phyloP scores from a whole-genome alignment of 2,113 vertebrate species.

The Apteryx mantelli region DNA sequence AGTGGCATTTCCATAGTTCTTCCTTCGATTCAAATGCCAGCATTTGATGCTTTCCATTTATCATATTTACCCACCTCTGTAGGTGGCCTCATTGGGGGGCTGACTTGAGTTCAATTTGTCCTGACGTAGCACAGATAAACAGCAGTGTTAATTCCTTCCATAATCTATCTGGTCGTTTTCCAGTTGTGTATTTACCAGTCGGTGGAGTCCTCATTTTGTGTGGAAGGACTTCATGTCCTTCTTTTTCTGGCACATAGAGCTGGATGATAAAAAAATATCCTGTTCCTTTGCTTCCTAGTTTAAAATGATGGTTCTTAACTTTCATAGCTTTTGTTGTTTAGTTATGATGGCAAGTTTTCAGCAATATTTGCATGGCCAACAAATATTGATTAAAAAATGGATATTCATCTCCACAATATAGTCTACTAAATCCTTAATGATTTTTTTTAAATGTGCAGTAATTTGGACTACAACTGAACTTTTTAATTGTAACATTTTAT shows the following conservation, averaged over 20 bases:
- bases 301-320: neutral
- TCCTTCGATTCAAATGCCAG: neutral
- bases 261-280: neutral
- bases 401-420: neutral
- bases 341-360: neutral
- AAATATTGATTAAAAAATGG: neutral
- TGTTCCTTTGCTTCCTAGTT: neutral
- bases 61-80: neutral
- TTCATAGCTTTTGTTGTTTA: neutral
- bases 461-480: neutral
- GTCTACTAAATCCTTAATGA: neutral
- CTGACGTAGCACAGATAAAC: fast-evolving
- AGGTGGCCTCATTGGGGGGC: fast-evolving
- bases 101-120: fast-evolving
- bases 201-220: fast-evolving
- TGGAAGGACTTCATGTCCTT: neutral
- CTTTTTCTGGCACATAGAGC: neutral
- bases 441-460: neutral
- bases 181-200: neutral
- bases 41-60: neutral
- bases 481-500: neutral
- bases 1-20: neutral
- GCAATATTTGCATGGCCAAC: neutral
- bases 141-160: neutral
- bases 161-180: neutral